Evolutionary conservation across 2,797 vertebrate genomes (phyloP).

Genomic region (Pseudotriccus pelzelni): DNA sequence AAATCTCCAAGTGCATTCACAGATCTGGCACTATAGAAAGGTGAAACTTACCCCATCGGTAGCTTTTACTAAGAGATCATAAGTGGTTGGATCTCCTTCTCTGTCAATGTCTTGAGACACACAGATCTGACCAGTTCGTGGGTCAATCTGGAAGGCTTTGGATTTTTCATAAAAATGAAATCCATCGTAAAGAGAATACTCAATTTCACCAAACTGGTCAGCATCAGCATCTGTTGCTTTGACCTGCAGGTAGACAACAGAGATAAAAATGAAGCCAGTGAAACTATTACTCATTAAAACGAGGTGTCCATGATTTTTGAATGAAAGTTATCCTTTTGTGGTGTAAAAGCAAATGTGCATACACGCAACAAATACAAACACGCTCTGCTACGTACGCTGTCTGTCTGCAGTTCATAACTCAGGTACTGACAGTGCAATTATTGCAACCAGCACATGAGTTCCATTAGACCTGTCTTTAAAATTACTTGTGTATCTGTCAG

Average conservation of each 20-base stretch:
- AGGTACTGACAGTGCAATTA: neutral
- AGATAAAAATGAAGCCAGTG: neutral
- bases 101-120: slow-evolving; percentile 88
- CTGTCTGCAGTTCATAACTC: neutral
- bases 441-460: neutral
- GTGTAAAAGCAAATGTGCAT: neutral
- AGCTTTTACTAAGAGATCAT: slow-evolving; percentile 90
- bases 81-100: slow-evolving; percentile 79
- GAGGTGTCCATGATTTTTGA: neutral
- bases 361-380: neutral
- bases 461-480: neutral
- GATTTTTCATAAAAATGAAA: slow-evolving; percentile 82
- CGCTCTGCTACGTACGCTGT: neutral
- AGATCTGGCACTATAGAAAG: neutral
- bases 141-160: slow-evolving; percentile 83
- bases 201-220: slow-evolving; percentile 81
- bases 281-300: neutral
- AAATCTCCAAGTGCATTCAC: neutral
- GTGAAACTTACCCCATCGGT: slow-evolving; percentile 85
- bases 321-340: neutral
- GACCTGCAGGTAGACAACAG: slow-evolving; percentile 75
- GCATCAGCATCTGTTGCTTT: slow-evolving; percentile 87
- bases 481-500: neutral
- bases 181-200: slow-evolving; percentile 85
- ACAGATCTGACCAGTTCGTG: slow-evolving; percentile 83